These are phyloP conservation scores for Heliothis virescens DNA, from an alignment of 1,140 invertebrate species.

Conservation along the genomic window DNA sequence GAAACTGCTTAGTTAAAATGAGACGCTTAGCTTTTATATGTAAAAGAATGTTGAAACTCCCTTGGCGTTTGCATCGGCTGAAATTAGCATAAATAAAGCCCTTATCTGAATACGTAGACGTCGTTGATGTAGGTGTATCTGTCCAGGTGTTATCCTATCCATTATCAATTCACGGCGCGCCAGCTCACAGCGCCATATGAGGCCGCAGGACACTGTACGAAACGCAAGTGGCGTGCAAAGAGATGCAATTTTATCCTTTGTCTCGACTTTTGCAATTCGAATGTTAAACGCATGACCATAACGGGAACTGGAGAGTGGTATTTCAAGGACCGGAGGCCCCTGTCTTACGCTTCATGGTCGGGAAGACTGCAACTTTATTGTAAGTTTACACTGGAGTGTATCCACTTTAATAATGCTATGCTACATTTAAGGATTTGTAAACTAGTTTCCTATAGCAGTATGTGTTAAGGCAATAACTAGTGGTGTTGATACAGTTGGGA, in stretches of 20 bases:
- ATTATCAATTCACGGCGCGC: constrained; percentile 71
- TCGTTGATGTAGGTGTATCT: constrained; percentile 51
- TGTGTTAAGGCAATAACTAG: not conserved
- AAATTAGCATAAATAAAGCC: constrained; percentile 32
- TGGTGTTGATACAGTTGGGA: not conserved
- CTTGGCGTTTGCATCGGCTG: not conserved
- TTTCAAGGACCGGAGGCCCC: constrained; percentile 37
- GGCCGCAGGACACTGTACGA: constrained; percentile 43
- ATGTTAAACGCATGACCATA: constrained; percentile 60
- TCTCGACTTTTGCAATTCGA: constrained; percentile 50
- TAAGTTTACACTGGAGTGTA: not conserved
- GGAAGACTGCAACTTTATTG: constrained; percentile 8
- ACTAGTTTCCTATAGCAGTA: not conserved
- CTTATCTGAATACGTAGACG: constrained; percentile 20
- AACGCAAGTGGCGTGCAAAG: constrained; percentile 46
- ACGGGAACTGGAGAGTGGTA: constrained; percentile 58
- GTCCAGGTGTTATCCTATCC: constrained; percentile 74
- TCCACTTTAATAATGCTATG: not conserved
- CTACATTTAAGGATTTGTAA: not conserved
- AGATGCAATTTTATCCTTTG: constrained; percentile 65
- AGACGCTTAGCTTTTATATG: not conserved
- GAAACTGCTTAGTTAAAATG: not conserved
- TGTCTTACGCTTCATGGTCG: constrained; percentile 7
- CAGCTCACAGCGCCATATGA: constrained; percentile 57
- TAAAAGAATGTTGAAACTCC: not conserved